phyloP scores from a whole-genome alignment of 2,113 vertebrate genomes.

The Solea solea region DNA sequence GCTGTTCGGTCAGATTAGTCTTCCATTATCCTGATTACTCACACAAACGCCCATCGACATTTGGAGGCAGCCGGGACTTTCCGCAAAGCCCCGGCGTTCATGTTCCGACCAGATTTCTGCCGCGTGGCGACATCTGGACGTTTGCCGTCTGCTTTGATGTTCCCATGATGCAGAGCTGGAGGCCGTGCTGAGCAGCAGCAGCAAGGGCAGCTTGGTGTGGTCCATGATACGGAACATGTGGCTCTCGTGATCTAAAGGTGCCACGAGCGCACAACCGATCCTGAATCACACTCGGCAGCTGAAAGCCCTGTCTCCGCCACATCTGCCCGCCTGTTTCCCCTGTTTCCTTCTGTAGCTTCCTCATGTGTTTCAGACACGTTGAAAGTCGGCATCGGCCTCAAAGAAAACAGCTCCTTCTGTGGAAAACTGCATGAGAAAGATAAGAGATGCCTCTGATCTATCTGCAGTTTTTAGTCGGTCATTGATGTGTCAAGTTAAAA shows the following conservation, averaged over 20 bases:
- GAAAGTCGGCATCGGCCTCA: constrained; percentile 19
- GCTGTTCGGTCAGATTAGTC: constrained; percentile 1
- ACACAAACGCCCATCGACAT: background rate
- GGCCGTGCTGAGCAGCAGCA: constrained; percentile 16
- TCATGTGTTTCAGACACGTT: constrained; percentile 18
- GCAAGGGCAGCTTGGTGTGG: constrained; percentile 1
- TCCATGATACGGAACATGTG: constrained; percentile 43
- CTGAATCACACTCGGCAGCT: background rate
- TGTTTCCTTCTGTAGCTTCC: background rate
- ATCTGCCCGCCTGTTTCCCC: constrained; percentile 21
- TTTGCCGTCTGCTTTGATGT: constrained; percentile 35
- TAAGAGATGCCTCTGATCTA: constrained; percentile 30
- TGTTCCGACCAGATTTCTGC: constrained; percentile 9
- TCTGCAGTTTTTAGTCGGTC: constrained; percentile 20
- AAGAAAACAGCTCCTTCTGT: constrained; percentile 30
- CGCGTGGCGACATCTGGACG: constrained; percentile 25
- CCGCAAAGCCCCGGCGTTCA: constrained; percentile 1
- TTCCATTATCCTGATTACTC: background rate
- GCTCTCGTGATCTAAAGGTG: constrained; percentile 42
- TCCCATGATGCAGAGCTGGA: constrained; percentile 18
- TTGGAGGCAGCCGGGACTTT: constrained; percentile 9
- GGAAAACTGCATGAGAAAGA: constrained; percentile 19
- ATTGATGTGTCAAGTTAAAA: constrained; percentile 15
- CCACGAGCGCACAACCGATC: constrained; percentile 26
- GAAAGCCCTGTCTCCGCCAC: background rate